phyloP scores from a whole-genome alignment of 2,113 vertebrate genomes.

The Planiliza haematocheilus region DNA sequence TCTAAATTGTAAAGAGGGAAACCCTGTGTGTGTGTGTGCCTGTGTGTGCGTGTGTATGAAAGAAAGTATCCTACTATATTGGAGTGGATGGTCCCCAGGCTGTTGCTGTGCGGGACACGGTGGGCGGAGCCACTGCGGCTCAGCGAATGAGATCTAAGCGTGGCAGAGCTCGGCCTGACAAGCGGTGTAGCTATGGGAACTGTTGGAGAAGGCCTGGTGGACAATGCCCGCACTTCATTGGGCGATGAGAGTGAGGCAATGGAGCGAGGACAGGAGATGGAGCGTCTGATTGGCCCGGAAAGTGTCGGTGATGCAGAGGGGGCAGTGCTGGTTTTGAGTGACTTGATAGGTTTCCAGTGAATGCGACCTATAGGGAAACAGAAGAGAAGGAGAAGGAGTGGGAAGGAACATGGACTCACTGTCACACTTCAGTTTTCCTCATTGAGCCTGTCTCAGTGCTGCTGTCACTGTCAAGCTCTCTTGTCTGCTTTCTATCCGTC shows the following conservation, averaged over 20 bases:
- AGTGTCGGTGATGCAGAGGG: constrained; percentile 80
- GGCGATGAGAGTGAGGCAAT: constrained; percentile 88
- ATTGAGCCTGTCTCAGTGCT: constrained; percentile 31
- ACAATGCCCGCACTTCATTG: constrained; percentile 83
- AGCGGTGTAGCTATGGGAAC: constrained; percentile 84
- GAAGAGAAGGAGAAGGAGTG: constrained; percentile 8
- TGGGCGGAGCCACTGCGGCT: constrained; percentile 88
- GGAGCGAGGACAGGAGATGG: constrained; percentile 96
- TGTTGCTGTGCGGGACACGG: constrained; percentile 85
- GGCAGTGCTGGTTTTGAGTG: constrained; percentile 76
- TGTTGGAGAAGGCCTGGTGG: constrained; percentile 81
- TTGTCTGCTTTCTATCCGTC: constrained; percentile 48
- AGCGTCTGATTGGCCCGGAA: constrained; percentile 90
- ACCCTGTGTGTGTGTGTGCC: constrained; percentile 3
- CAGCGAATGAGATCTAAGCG: constrained; percentile 91
- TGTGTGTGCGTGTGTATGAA: not conserved
- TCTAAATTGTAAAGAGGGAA: constrained; percentile 5
- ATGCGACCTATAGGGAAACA: constrained; percentile 80
- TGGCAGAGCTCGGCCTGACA: constrained; percentile 82
- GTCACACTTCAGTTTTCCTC: constrained; percentile 48
- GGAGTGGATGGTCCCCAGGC: constrained; percentile 83
- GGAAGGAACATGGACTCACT: constrained; percentile 9
- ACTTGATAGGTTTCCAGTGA: constrained; percentile 85
- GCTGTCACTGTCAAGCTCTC: constrained; percentile 46
- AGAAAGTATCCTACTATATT: constrained; percentile 85